Base-by-base conservation (phyloP, 2,888 invertebrate genomes). In the Cheilosia variabilis region DNA sequence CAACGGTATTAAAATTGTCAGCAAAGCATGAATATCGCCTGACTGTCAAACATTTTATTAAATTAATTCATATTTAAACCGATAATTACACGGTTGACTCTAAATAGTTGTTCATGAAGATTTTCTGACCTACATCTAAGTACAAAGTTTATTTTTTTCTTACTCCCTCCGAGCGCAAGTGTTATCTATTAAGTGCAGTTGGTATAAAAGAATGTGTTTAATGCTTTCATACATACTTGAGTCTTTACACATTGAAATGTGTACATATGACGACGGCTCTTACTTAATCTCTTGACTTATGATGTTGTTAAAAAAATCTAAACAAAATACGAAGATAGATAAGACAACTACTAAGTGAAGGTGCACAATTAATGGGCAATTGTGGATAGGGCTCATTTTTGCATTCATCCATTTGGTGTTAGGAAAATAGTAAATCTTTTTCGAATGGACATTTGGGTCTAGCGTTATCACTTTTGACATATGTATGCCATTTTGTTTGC, bases 181-280 rank as follows among this genome's bases (percentile, higher is more conserved):
- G 53, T 73, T 73, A 73, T 73, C 73, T 45, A n/a, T 34, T 22
- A 63, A 73, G 53, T 55, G 53, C 15, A 66, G 27, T 27, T 6
- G 45, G 47, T 75, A 58, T 58, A 31, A 63, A 34, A 55, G 58
- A 43, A 53, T 31, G 31, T 19, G 17, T 41, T 47, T 69, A 76
- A 76, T 75, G 65, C 24, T 65, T 10, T 66, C 31, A 31, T 57
- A 65, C 50, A 34, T 34, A 71, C 57, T 55, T 71, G 57, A 55
- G 60, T 31, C 31, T 69, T 63, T 55, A 76, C 15, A 58, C 63
- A 65, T 52, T 58, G 27, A 22, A 50, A 52, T 15, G 24, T 52
- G 55, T 72, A 45, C 77, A 41, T 72, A 55, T 53, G 53, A 78
- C 41, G 73, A 62, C 66, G 71, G 65, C 41, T 77, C 55, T 77